Base-by-base conservation (phyloP, 1,140 invertebrate species). In the Brachionus sp. region DNA sequence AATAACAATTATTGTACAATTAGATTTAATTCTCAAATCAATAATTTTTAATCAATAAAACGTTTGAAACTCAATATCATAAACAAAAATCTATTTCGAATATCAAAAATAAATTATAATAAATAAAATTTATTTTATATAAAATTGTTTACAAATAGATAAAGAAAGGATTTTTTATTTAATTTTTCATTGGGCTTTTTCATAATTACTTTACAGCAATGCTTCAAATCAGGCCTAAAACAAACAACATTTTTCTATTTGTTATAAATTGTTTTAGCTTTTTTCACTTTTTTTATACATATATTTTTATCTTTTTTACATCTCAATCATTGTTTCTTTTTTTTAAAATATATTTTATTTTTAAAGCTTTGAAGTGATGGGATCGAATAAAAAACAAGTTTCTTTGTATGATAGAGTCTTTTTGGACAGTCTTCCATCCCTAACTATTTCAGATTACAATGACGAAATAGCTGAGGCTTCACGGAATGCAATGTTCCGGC, bases 401-500 rank as follows among this genome's bases (percentile, higher is more conserved):
- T 70, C 66, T 5, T n/a, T 70, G 16, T 70, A 70, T 70, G 66
- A 70, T 39, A 13, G 37, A 10, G 33, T n/a, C 16, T 37, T 39
- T 37, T 70, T 70, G 35, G 66, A 70, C 10, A 70, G 37, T 33
- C 4, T 70, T 23, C 66, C 66, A 4, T 19, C 66, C 16, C 7
- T 70, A 7, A 70, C 66, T 16, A 70, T 70, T 9, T 70, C 66
- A 3, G 66, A 70, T 10, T 70, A 70, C 3, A 70, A 70, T 70
- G 16, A 70, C n/a, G 66, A 70, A 70, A 70, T 70, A 23, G 66
- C 66, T 5, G 66, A 42, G 12, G 66, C 66, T 0, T 42, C 66
- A 16, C 5, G 35, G n/a, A 70, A 70, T 70, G 66, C 66, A 5
- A 37, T 70, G 29, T 9, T 19, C 37, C 7, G 19, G 2, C 16